Conservation (phyloP, 2,888 invertebrate species). For the Aspidiotus rigidus region DNA sequence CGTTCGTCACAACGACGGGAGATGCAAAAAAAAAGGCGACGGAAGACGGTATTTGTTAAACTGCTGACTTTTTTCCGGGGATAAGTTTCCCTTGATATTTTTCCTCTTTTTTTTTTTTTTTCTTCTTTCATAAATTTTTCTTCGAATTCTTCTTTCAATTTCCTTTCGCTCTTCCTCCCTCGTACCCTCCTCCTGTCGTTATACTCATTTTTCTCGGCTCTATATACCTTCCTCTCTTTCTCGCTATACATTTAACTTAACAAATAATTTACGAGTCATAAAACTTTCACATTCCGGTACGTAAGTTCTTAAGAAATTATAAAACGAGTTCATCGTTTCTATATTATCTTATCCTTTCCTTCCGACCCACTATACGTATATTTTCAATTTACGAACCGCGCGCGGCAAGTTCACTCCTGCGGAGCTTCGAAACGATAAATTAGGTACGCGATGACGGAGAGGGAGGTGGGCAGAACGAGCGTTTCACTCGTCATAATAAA, state of each 20-base stretch:
- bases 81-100: no score
- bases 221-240: no score
- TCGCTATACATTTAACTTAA: neutral
- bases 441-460: no score
- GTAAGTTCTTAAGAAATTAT: slow-evolving; percentile 3
- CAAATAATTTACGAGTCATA: slow-evolving; percentile 2
- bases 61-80: neutral
- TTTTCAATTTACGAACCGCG: no score
- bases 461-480: no score
- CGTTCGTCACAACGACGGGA: neutral
- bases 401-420: no score
- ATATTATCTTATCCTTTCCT: slow-evolving; percentile 2
- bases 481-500: no score
- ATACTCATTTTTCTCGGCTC: neutral
- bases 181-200: neutral
- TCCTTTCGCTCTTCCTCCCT: neutral
- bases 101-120: neutral
- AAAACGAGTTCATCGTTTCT: neutral
- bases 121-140: neutral
- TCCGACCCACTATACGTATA: neutral
- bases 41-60: slow-evolving; percentile 4
- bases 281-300: slow-evolving; percentile 2
- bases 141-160: slow-evolving; percentile 1
- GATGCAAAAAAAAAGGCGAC: neutral
- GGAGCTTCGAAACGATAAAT: no score